A percentile compares a stretch with the other conserved stretches of the same genome.
Evolutionary conservation across 1,140 invertebrate species (phyloP).

Genomic region (Hycleus phaleratus): DNA sequence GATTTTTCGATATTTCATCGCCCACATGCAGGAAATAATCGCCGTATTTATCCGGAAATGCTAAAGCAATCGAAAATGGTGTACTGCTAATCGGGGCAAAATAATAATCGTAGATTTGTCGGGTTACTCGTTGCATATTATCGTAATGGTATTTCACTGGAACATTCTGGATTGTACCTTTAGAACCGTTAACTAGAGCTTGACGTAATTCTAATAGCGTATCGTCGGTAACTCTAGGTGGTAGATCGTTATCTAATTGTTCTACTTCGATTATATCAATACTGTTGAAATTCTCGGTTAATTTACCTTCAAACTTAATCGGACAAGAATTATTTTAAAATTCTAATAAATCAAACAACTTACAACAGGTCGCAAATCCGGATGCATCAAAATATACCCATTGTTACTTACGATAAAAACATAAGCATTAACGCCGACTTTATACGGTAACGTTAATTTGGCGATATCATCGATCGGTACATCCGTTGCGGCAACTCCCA

Average conservation of each 20-base stretch:
- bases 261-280: conserved; percentile 94
- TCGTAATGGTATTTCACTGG: conserved; percentile 75
- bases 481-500: conserved; percentile 90
- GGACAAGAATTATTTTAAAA: conserved; percentile 5
- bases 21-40: conserved; percentile 67
- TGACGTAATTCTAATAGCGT: too few species aligned
- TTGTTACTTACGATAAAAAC: conserved; percentile 95
- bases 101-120: conserved; percentile 77
- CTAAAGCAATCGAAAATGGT: conserved; percentile 78
- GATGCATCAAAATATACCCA: conserved; percentile 82
- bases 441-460: conserved; percentile 76
- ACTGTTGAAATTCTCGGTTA: conserved; percentile 93
- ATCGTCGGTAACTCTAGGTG: conserved; percentile 36
- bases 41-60: conserved; percentile 69
- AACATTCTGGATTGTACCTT: conserved; percentile 56
- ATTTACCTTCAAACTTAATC: conserved; percentile 53
- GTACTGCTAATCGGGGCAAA: conserved; percentile 71
- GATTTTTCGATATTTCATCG: conserved; percentile 48
- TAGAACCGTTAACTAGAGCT: conserved; percentile 53
- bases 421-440: conserved; percentile 88
- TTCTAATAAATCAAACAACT: conserved; percentile 16
- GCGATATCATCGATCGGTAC: conserved; percentile 85
- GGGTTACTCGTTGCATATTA: conserved; percentile 69
- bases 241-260: conserved; percentile 56
- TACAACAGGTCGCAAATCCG: conserved; percentile 66